Conservation (phyloP, 92 coral and sea anemone genomes). For the Pocillopora grandis region DNA sequence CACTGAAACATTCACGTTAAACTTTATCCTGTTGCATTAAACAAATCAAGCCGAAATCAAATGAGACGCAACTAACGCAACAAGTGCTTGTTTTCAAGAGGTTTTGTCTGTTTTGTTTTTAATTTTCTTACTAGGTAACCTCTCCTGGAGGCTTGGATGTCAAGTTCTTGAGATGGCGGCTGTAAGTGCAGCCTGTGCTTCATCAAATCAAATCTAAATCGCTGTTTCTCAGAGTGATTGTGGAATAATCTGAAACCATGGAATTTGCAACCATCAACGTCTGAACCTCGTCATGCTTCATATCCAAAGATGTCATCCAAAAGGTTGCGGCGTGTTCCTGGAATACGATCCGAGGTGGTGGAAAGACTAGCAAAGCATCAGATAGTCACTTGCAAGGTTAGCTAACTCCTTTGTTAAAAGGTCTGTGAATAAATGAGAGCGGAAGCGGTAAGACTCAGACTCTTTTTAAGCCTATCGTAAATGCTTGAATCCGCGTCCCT, state of each 20-base stretch:
- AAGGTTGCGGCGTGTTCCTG: constrained; percentile 80
- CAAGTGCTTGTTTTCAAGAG: not conserved
- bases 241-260: not conserved
- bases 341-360: constrained; percentile 57
- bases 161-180: constrained; percentile 18
- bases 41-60: not conserved
- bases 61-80: not conserved
- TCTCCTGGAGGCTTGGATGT: constrained; percentile 19
- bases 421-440: too few species aligned
- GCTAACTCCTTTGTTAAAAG: not conserved
- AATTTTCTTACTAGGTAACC: constrained; percentile 14
- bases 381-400: constrained; percentile 83
- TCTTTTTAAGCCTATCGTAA: too few species aligned
- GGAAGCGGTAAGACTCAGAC: too few species aligned
- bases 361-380: constrained; percentile 70
- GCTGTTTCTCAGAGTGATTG: not conserved
- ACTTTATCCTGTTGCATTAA: not conserved
- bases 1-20: constrained; percentile 50
- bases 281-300: not conserved
- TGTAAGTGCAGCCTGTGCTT: not conserved
- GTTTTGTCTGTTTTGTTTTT: not conserved
- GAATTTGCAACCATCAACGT: not conserved
- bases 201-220: not conserved
- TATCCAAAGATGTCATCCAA: constrained; percentile 69
- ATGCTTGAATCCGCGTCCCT: too few species aligned